Base-by-base conservation (phyloP, 2,888 invertebrate species). In the Aphodius sticticus region DNA sequence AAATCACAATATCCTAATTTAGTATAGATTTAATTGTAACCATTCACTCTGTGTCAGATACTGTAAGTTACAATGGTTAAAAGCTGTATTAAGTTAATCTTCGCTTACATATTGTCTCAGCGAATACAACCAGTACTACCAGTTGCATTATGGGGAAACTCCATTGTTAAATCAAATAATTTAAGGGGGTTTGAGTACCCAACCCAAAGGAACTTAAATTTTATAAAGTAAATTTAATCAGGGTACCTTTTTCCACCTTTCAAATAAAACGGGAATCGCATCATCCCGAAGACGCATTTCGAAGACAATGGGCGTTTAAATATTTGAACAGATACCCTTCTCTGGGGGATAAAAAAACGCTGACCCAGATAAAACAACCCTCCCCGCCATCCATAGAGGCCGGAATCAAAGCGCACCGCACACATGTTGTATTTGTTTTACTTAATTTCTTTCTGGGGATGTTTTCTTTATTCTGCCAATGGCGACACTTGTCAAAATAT, bases 331-430 rank as follows among this genome's bases (percentile, higher is more conserved):
- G 53, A 53, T 53, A 53, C 53, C 53, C 12, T 53, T 53, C 53
- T 53, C 53, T 53, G 53, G 53, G 53, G 53, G 53, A 53, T 53
- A 53, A 53, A 53, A 53, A 53, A 53, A 53, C 53, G 53, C 53
- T 53, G 53, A 53, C 53, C 53, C 53, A 53, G 53, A 53, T 9
- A 53, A 53, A 53, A 53, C 53, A 53, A 53, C 53, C 53, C 53
- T 12, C 53, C 12, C 53, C 12, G 53, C 53, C 9, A 53, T 53
- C 53, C 53, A 53, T 53, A 53, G 53, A 5, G 53, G 53, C 12
- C 2, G 53, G 53, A 53, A 53, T 53, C 53, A 53, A 53, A 53
- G 53, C 53, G 53, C 53, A 9, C 53, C 53, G 53, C 53, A 53
- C 53, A 53, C 53, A 53, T 53, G 53, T 53, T 53, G 53, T 53